Percentiles rank a stretch among this genome's conserved stretches.
These are phyloP conservation scores for Ramphastos sulfuratus DNA, from an alignment of 2,113 vertebrate genomes.

Conservation along the genomic window DNA sequence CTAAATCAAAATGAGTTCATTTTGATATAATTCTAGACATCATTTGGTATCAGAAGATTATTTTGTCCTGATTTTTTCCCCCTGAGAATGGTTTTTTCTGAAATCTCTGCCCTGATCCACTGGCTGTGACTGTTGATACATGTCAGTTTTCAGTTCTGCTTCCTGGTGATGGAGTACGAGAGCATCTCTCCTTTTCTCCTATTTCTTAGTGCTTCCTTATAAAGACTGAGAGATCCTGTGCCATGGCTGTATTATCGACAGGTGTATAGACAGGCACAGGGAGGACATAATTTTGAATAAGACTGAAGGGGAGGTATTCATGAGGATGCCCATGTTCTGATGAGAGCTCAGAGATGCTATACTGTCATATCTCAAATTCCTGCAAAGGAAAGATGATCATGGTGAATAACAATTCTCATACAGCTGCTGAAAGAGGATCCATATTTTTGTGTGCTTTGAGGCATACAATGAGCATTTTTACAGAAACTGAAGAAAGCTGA, in stretches of 20 bases:
- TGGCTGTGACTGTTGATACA: neutral
- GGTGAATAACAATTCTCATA: neutral
- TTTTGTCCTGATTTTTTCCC: neutral
- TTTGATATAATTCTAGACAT: neutral
- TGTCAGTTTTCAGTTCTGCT: neutral
- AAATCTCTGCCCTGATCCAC: neutral
- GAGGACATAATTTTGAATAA: neutral
- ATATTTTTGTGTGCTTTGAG: neutral
- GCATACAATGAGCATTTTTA: neutral
- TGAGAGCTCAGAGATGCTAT: neutral
- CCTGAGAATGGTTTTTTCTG: neutral
- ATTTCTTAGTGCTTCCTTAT: neutral
- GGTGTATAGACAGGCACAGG: neutral
- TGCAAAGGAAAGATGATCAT: neutral
- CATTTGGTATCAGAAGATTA: neutral
- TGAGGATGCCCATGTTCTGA: neutral
- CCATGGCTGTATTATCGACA: neutral
- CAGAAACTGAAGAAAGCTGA: neutral
- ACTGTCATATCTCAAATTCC: neutral
- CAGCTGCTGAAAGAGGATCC: neutral
- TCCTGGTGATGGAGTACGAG: neutral
- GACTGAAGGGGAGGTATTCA: neutral
- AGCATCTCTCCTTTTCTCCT: neutral
- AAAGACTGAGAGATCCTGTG: neutral
- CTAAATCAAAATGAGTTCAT: neutral